Conservation (phyloP, 2,888 invertebrate species). For the Melanostoma scalare region DNA sequence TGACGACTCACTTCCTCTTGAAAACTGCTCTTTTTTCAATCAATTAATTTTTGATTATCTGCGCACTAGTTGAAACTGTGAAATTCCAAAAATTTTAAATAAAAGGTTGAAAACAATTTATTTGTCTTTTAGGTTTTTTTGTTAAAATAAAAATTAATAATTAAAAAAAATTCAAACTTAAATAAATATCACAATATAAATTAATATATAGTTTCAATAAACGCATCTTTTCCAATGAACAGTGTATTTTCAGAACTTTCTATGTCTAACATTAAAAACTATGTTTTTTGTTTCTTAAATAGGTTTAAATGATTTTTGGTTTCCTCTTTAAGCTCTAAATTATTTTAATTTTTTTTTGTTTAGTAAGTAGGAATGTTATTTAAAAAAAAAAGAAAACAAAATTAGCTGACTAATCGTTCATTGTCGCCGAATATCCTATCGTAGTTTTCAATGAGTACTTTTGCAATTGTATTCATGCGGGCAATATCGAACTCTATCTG, state of each 20-base stretch:
- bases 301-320: conserved; percentile 64
- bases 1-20: too few relatives aligned
- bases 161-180: conserved; percentile 49
- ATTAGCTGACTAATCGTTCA: conserved; percentile 79
- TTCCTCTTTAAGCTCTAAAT: conserved; percentile 44
- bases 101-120: conserved; percentile 32
- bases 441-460: conserved; percentile 81
- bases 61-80: too few relatives aligned
- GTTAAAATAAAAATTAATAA: conserved; percentile 6
- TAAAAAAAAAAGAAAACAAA: neutral
- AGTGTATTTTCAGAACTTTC: conserved; percentile 3
- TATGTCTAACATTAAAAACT: conserved; percentile 15
- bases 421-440: conserved; percentile 80
- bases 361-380: conserved; percentile 54
- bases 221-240: conserved; percentile 1
- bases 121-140: conserved; percentile 46
- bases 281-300: conserved; percentile 38
- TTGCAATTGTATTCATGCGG: conserved; percentile 81
- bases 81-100: neutral
- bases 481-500: conserved; percentile 80
- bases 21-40: too few relatives aligned
- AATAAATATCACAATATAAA: conserved; percentile 71
- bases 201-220: conserved; percentile 24
- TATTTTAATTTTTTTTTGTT: neutral
- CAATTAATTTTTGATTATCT: too few relatives aligned